These are phyloP conservation scores for Cotesia vestalis DNA, from an alignment of 1,140 invertebrate species.

Conservation along the genomic window DNA sequence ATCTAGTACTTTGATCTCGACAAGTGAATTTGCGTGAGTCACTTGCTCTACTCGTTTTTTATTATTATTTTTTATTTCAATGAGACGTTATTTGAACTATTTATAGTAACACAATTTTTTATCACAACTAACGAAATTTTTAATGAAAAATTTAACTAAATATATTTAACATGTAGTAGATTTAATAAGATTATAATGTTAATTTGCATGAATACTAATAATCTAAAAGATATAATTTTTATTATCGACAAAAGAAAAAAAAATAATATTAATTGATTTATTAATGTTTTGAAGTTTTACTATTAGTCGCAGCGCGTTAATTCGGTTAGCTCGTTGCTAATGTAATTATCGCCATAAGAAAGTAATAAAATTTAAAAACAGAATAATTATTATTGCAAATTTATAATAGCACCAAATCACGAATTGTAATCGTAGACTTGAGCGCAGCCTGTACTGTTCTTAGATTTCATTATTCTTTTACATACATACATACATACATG, in stretches of 20 bases:
- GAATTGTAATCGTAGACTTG: not conserved
- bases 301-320: too few relatives aligned
- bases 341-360: constrained; percentile 2
- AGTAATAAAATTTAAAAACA: not conserved
- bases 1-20: constrained; percentile 8
- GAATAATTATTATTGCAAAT: constrained; percentile 9
- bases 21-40: not conserved
- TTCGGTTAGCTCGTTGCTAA: not conserved
- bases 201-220: too few relatives aligned
- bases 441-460: not conserved
- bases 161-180: too few relatives aligned
- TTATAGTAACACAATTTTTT: too few relatives aligned
- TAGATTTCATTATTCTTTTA: not conserved
- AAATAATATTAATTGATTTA: too few relatives aligned
- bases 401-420: constrained; percentile 4
- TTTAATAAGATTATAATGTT: too few relatives aligned
- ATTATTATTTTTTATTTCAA: not conserved
- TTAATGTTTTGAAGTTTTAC: too few relatives aligned
- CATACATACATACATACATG: not conserved
- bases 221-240: too few relatives aligned
- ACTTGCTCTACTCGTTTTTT: not conserved
- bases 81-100: not conserved
- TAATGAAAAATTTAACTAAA: too few relatives aligned
- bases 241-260: too few relatives aligned
- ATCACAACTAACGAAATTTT: too few relatives aligned